Percentiles rank a stretch among this genome's conserved stretches.
Conservation (phyloP, 2,113 vertebrate genomes). For the Sus scrofa region T2T-Sscrofa CM000825.6:83626501-83627000, state of each 20-base stretch:
- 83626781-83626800: slow-evolving; percentile 73
- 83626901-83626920: slow-evolving; percentile 97
- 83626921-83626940: slow-evolving; percentile 75
- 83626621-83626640: too few relatives aligned
- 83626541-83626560: too few relatives aligned
- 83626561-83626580: too few relatives aligned
- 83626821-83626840: slow-evolving; percentile 79
- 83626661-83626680: neutral
- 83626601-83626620: too few relatives aligned
- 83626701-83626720: neutral
- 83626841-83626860: slow-evolving; percentile 94
- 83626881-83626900: slow-evolving; percentile 98
- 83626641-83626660: too few relatives aligned
- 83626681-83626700: neutral
- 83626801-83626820: slow-evolving; percentile 73
- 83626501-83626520: too few relatives aligned
- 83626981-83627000: neutral
- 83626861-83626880: slow-evolving; percentile 98
- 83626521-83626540: too few relatives aligned
- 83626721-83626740: neutral
- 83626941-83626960: neutral
- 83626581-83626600: too few relatives aligned
- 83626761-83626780: neutral
- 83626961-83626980: neutral
- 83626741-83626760: neutral